phyloP scores from a whole-genome alignment of 2,888 invertebrate genomes.

The Acheta domesticus region DNA sequence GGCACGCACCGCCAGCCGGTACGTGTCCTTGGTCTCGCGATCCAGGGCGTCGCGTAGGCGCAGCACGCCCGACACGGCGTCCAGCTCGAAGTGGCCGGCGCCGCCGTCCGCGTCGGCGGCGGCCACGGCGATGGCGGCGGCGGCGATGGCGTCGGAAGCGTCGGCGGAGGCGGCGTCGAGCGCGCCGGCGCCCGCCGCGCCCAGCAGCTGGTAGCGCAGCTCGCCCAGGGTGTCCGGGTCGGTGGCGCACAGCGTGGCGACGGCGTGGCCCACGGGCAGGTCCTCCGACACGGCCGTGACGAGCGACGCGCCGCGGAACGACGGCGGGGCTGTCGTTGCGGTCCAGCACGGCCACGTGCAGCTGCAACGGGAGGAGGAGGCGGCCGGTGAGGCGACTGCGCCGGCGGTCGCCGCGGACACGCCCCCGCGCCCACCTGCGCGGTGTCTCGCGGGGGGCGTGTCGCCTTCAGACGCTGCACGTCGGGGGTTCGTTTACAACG shows the following conservation, averaged over 20 bases:
- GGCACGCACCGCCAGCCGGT: conserved; percentile 76
- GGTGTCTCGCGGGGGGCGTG: not conserved
- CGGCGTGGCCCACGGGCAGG: conserved; percentile 72
- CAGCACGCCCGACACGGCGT: conserved; percentile 67
- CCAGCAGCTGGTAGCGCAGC: conserved; percentile 68
- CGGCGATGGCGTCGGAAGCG: conserved; percentile 63
- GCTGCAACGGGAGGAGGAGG: conserved; percentile 57
- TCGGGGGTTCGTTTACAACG: no score
- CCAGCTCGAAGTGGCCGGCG: conserved; percentile 58
- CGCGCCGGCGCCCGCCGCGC: conserved; percentile 45
- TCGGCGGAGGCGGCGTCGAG: conserved; percentile 30
- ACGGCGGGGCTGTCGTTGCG: conserved; percentile 95
- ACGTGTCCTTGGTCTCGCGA: conserved; percentile 74
- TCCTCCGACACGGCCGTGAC: conserved; percentile 80
- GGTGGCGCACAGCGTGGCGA: conserved; percentile 72
- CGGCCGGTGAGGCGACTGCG: not conserved
- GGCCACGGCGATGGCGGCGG: conserved; percentile 66
- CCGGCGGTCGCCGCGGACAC: not conserved
- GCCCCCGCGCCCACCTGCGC: not conserved
- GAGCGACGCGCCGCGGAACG: conserved; percentile 69
- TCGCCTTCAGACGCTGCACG: not conserved
- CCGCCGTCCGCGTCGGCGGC: conserved; percentile 66
- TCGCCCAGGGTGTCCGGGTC: conserved; percentile 83
- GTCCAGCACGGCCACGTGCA: conserved; percentile 79
- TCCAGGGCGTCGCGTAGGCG: conserved; percentile 76